Conservation (phyloP, 2,113 vertebrate genomes). For the Azemiops feae region DNA sequence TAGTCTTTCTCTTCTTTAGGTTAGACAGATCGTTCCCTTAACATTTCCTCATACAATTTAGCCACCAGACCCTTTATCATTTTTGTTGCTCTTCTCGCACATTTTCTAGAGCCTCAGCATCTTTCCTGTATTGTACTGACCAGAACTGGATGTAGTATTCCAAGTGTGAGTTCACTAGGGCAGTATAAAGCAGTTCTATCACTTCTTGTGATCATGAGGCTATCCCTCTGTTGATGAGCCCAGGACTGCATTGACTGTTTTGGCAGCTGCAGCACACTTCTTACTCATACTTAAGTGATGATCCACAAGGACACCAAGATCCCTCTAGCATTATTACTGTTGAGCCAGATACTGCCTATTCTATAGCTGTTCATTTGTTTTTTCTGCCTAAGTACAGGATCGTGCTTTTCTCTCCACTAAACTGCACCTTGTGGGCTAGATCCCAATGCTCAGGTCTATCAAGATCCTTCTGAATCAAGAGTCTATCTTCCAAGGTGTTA, state of each 20-base stretch:
- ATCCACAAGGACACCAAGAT: too few species aligned
- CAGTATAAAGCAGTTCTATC: not conserved
- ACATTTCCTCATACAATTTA: not conserved
- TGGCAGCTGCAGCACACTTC: too few species aligned
- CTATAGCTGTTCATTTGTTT: too few species aligned
- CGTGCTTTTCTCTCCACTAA: too few species aligned
- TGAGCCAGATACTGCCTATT: too few species aligned
- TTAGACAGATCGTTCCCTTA: not conserved
- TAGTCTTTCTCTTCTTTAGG: not conserved
- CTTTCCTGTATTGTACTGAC: not conserved
- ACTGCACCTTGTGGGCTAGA: too few species aligned
- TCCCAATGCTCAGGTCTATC: too few species aligned
- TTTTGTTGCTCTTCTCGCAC: not conserved
- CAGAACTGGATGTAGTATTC: not conserved
- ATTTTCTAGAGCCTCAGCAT: not conserved
- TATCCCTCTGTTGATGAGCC: not conserved
- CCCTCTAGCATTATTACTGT: too few species aligned
- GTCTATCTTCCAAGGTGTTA: not conserved
- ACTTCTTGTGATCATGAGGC: not conserved
- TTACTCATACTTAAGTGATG: too few species aligned
- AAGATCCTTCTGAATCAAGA: too few species aligned
- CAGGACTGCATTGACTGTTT: too few species aligned
- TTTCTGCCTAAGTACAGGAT: too few species aligned
- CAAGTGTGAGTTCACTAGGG: not conserved
- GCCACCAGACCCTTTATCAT: not conserved